Percentiles rank a stretch among this genome's conserved stretches.
These are phyloP conservation scores for Habrosyne pyritoides DNA, from an alignment of 2,888 invertebrate species.

Conservation along the genomic window DNA sequence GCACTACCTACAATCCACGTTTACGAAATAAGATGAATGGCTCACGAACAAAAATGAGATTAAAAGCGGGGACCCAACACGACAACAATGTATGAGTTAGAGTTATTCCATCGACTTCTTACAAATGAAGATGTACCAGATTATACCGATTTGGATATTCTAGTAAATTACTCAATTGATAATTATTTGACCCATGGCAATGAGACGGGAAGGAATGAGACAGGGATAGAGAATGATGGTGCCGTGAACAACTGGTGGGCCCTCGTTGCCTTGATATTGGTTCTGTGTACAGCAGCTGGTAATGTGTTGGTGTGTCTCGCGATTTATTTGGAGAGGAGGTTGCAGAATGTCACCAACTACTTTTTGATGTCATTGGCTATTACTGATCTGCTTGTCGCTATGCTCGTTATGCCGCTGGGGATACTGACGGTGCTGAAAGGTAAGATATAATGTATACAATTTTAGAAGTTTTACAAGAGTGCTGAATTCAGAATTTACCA, in stretches of 20 bases:
- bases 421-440: slow-evolving; percentile 92
- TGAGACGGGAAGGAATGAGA: slow-evolving; percentile 44
- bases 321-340: slow-evolving; percentile 93
- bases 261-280: slow-evolving; percentile 88
- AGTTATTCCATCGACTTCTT: slow-evolving; percentile 37
- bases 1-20: slow-evolving; percentile 54
- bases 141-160: slow-evolving; percentile 37
- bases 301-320: slow-evolving; percentile 97
- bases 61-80: slow-evolving; percentile 38
- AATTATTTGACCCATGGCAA: slow-evolving; percentile 45
- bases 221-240: slow-evolving; percentile 33
- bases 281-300: slow-evolving; percentile 94
- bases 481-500: neutral
- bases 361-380: slow-evolving; percentile 98
- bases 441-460: slow-evolving; percentile 67
- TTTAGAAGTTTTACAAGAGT: neutral
- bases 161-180: slow-evolving; percentile 39
- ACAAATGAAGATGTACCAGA: slow-evolving; percentile 30
- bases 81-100: slow-evolving; percentile 70
- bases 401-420: slow-evolving; percentile 97
- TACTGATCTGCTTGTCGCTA: slow-evolving; percentile 96
- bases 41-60: slow-evolving; percentile 57
- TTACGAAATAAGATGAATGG: slow-evolving; percentile 77
- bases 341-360: slow-evolving; percentile 98
- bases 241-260: slow-evolving; percentile 91